These are phyloP conservation scores for Thymelicus lineola DNA, from an alignment of 2,888 invertebrate species.

Conservation along the genomic window DNA sequence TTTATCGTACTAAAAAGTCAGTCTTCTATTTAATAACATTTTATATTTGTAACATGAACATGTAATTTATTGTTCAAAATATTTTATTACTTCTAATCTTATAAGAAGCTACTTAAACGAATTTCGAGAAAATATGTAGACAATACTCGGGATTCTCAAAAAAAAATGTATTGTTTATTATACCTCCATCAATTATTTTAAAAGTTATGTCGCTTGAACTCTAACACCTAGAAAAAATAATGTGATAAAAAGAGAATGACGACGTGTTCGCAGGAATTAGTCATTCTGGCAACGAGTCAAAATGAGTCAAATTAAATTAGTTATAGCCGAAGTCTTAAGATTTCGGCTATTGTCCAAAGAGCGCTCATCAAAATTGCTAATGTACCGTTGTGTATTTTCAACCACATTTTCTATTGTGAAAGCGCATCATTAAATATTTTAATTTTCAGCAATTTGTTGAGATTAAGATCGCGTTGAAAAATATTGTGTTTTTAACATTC, in stretches of 20 bases:
- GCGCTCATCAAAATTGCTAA: constrained; percentile 63
- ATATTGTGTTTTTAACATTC: constrained; percentile 82
- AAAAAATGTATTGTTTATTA: constrained; percentile 33
- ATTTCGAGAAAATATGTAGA: constrained; percentile 25
- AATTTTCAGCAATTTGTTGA: constrained; percentile 77
- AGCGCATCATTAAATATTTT: constrained; percentile 68
- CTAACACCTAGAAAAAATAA: constrained; percentile 64
- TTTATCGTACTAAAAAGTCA: too few relatives aligned
- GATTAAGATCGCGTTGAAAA: constrained; percentile 76
- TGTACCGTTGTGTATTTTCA: constrained; percentile 51
- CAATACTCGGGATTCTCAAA: constrained; percentile 9
- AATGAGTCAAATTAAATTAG: constrained; percentile 70
- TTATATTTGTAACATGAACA: neutral
- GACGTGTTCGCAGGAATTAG: constrained; percentile 70
- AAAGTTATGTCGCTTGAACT: constrained; percentile 49
- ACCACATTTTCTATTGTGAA: constrained; percentile 62
- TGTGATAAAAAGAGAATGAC: constrained; percentile 69
- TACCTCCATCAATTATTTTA: constrained; percentile 53
- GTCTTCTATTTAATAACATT: neutral
- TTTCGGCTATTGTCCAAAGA: constrained; percentile 72
- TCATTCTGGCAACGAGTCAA: constrained; percentile 80
- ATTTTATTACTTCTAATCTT: constrained; percentile 26
- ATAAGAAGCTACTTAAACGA: constrained; percentile 22
- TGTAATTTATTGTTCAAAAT: constrained; percentile 20
- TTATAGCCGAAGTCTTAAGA: constrained; percentile 61